Conservation (phyloP, 2,797 vertebrate species). For the Myotis pilosus region DNA sequence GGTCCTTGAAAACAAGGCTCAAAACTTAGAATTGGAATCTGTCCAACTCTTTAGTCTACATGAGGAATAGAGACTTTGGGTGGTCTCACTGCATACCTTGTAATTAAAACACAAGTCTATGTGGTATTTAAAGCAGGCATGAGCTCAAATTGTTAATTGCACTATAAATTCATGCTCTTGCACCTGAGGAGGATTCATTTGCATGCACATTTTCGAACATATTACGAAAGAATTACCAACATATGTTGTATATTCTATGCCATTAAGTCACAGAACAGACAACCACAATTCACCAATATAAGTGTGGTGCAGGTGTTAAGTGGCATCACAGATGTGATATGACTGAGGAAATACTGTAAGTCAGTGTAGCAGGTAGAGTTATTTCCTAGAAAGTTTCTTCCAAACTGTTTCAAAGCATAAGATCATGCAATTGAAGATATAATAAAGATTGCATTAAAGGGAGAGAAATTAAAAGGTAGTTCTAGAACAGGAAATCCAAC, state of each 20-base stretch:
- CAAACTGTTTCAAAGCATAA: constrained; percentile 49
- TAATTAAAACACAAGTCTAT: constrained; percentile 74
- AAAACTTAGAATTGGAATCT: constrained; percentile 44
- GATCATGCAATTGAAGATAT: constrained; percentile 54
- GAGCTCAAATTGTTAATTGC: constrained; percentile 76
- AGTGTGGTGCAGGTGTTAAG: constrained; percentile 68
- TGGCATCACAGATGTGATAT: constrained; percentile 62
- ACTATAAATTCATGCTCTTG: constrained; percentile 72
- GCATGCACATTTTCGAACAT: constrained; percentile 72
- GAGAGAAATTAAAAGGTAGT: constrained; percentile 70
- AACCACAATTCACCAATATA: constrained; percentile 25
- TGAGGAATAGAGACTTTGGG: constrained; percentile 54
- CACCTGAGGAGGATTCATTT: constrained; percentile 73
- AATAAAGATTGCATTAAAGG: constrained; percentile 58
- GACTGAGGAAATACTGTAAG: constrained; percentile 47
- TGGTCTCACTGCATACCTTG: constrained; percentile 58
- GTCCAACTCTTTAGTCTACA: constrained; percentile 33
- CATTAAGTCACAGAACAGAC: constrained; percentile 62
- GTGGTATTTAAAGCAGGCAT: constrained; percentile 76
- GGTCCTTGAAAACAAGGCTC: constrained; percentile 13
- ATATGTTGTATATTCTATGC: constrained; percentile 71
- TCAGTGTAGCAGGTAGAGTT: constrained; percentile 54
- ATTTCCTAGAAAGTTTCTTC: constrained; percentile 62
- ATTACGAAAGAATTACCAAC: constrained; percentile 76
- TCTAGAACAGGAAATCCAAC: constrained; percentile 58